phyloP scores from a whole-genome alignment of 2,888 invertebrate genomes.

The Stenodema calcarata region DNA sequence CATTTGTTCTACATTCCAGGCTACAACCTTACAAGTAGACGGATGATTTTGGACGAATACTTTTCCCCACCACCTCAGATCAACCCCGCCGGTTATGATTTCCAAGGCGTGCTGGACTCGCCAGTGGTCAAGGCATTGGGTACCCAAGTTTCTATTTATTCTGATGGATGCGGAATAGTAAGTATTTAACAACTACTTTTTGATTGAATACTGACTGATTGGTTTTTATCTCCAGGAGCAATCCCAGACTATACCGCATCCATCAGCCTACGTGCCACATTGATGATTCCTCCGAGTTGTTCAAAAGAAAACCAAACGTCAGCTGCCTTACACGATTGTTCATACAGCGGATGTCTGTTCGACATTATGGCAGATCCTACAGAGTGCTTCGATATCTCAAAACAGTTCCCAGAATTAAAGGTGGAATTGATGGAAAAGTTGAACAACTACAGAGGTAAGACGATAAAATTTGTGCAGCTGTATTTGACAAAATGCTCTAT shows the following conservation, averaged over 20 bases:
- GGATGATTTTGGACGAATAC: slow-evolving; percentile 14
- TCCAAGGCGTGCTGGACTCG: slow-evolving; percentile 11
- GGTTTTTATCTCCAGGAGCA: background rate
- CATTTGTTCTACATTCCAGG: slow-evolving; percentile 15
- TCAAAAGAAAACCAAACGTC: background rate
- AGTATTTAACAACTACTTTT: too few species aligned
- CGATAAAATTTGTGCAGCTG: too few species aligned
- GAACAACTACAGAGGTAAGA: background rate
- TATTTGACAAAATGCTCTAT: too few species aligned
- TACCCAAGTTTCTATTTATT: too few species aligned
- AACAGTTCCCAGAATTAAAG: slow-evolving; percentile 63
- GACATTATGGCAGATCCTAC: slow-evolving; percentile 80
- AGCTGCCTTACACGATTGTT: slow-evolving; percentile 31
- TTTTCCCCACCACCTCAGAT: background rate
- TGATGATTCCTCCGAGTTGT: background rate
- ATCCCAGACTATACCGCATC: background rate
- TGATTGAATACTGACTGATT: too few species aligned
- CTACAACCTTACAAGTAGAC: background rate
- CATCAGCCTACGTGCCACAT: background rate
- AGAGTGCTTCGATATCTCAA: slow-evolving; percentile 72
- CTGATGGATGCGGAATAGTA: too few species aligned
- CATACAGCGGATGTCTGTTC: slow-evolving; percentile 66
- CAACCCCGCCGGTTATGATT: slow-evolving; percentile 23
- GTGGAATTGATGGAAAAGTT: background rate
- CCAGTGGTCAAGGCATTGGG: background rate